Percentiles rank a stretch among this genome's conserved stretches.
phyloP scores from a whole-genome alignment of 2,888 invertebrate species.

The Iphiclides podalirius region DNA sequence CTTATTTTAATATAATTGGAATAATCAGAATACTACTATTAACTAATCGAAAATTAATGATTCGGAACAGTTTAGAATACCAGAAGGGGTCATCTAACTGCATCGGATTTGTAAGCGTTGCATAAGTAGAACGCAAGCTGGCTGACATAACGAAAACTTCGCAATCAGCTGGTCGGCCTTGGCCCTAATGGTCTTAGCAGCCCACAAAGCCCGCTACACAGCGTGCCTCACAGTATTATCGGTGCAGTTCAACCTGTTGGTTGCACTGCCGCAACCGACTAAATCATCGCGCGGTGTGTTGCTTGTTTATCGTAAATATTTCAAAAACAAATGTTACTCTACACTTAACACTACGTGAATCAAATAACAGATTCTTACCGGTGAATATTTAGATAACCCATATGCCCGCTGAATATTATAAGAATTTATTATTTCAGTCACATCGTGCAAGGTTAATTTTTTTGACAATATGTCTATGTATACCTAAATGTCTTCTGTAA shows the following conservation, averaged over 20 bases:
- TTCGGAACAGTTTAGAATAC: constrained; percentile 19
- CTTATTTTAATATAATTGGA: too few species aligned
- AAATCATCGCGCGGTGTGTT: constrained; percentile 9
- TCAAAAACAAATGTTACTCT: background rate
- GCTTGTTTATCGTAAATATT: constrained; percentile 1
- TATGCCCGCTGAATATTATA: constrained; percentile 16
- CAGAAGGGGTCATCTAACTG: constrained; percentile 62
- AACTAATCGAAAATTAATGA: too few species aligned
- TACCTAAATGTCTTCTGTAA: constrained; percentile 10
- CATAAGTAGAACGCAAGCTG: constrained; percentile 76
- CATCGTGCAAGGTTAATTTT: constrained; percentile 19
- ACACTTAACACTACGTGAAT: background rate
- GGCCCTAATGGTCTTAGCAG: constrained; percentile 55
- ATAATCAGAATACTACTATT: too few species aligned
- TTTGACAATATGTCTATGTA: constrained; percentile 10
- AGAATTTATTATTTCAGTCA: constrained; percentile 6
- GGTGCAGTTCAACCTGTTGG: constrained; percentile 9
- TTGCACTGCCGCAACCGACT: constrained; percentile 2
- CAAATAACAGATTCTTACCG: background rate
- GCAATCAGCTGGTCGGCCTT: constrained; percentile 66
- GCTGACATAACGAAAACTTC: constrained; percentile 76
- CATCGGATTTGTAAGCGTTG: constrained; percentile 66
- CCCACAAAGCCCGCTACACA: constrained; percentile 29
- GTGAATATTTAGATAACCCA: background rate
- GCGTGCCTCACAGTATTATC: constrained; percentile 25